These are phyloP conservation scores for Drosophila nr. medialis DNA, from an alignment of 2,888 invertebrate species.

Conservation along the genomic window DNA sequence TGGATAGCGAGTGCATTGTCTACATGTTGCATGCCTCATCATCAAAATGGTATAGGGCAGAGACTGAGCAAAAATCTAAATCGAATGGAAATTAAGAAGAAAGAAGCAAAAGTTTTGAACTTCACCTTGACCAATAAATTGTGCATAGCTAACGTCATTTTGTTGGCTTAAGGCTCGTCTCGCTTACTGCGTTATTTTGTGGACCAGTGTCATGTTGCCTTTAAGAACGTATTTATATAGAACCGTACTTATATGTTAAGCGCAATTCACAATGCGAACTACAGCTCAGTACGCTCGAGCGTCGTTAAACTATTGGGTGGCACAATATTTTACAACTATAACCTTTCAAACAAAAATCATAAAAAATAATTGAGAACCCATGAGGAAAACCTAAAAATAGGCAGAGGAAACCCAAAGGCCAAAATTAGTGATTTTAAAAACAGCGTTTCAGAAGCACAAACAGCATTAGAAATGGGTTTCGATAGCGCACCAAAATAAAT, in stretches of 20 bases:
- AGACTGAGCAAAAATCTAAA: not conserved
- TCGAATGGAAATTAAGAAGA: not conserved
- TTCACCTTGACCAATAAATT: not conserved
- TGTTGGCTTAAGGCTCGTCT: not conserved
- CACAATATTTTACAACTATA: conserved; percentile 16
- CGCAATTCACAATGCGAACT: conserved; percentile 23
- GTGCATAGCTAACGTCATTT: not conserved
- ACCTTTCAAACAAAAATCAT: conserved; percentile 2
- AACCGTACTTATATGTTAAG: conserved; percentile 34
- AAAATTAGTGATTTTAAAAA: conserved; percentile 32
- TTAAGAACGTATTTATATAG: conserved; percentile 12
- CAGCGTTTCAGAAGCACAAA: conserved; percentile 59
- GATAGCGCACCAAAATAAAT: conserved; percentile 44
- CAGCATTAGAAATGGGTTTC: conserved; percentile 65
- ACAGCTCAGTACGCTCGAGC: conserved; percentile 3
- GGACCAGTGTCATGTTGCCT: conserved; percentile 12
- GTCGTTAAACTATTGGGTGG: conserved; percentile 4
- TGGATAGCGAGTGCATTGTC: not conserved
- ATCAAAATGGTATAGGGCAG: not conserved
- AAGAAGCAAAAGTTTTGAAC: not conserved
- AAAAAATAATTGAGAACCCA: conserved; percentile 7
- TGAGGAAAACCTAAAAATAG: conserved; percentile 5
- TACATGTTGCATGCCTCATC: not conserved
- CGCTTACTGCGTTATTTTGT: conserved; percentile 14
- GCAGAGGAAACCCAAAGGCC: conserved; percentile 9